Evolutionary conservation across 2,888 invertebrate species (phyloP), one percentile per base, ranked within the genome.

Genomic region (Spilarctia lutea): DNA sequence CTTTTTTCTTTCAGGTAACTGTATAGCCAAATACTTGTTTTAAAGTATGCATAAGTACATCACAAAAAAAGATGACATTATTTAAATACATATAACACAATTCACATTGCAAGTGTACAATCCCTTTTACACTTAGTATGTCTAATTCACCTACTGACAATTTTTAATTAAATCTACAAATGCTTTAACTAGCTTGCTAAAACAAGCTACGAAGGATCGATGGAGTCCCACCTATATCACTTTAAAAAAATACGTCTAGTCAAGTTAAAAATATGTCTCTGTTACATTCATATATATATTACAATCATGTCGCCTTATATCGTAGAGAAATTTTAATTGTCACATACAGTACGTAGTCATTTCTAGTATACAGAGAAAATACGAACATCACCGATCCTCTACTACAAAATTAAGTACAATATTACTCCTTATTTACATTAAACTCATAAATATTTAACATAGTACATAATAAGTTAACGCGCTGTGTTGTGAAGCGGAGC

Each of bases 171-270:
- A 92, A 85, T 91, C 94, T 95, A 95, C 92, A 95, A 96, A 96
- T 96, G 96, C 96, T 95, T 94, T 88, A 92, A 88, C 93, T 93
- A 95, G 96, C 96, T 93, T 94, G 95, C 93, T 92, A 93, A 89
- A 83, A 92, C 95, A 95, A 96, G 95, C 95, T 92, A 93, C 84
- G 75, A 79, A 85, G 88, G 87, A 87, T 85, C 85, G 86, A 88
- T 84, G 86, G 81, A 84, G 87, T 81, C 78, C 78, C 80, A 79
- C 81, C 79, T 80, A 79, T 80, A 79, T 83, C 78, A 80, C 72
- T 78, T 77, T 70, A 71, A 67, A 77, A 70, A 79, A 83, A 81
- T 82, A 78, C 75, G 76, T 77, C 74, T 72, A 77, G 74, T 79
- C 74, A 74, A 74, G 73, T 65, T 75, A 72, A 76, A 76, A 74